Base-by-base conservation (phyloP, 2,888 invertebrate species). In the Sesia bembeciformis region DNA sequence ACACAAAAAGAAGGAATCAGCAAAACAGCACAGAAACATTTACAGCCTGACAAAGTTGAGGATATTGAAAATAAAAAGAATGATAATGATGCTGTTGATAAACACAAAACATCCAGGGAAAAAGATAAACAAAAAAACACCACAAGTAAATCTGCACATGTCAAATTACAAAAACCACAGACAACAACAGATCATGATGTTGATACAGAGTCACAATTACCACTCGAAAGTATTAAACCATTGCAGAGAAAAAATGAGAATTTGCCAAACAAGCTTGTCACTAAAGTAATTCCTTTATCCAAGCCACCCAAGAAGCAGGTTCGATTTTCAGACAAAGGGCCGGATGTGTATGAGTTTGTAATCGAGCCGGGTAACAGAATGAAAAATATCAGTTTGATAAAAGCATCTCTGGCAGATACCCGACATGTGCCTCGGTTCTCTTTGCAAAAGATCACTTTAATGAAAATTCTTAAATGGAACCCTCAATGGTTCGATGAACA, bases 401-500 rank as follows among this genome's bases (percentile, higher is more conserved):
- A 80, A 67, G 76, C 70, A 7, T 64, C 72, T 49, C 58, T 79
- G 46, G 60, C 81, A 4, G 79, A 84, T 58, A 60, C 65, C 4
- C 72, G 70, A 43, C 74, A 78, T 52, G 72, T 67, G 60, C 81
- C 84, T 39, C 62, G 75, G 8, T 81, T 78, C 62, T 84, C 87
- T 40, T 63, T 77, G 51, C 72, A 83, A 61, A 88, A 90, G 59
- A 78, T 90, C 50, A 90, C 92, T 6, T 73, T 93, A 40, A 78
- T 89, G 59, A 87, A 90, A 59, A 90, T 94, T 59, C 81, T 94
- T 4, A 64, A 80, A 38, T 94, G 94, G 94, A 92, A 92, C 65
- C 92, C 93, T 5, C 82, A 89, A 40, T 94, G 94, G 94, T 69
- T 94, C 3, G 76, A 90, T 56, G 91, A 92, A 62, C 91, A 92